These are phyloP conservation scores for Rhinella marina DNA, from an alignment of 2,797 vertebrate genomes.

Conservation along the genomic window DNA sequence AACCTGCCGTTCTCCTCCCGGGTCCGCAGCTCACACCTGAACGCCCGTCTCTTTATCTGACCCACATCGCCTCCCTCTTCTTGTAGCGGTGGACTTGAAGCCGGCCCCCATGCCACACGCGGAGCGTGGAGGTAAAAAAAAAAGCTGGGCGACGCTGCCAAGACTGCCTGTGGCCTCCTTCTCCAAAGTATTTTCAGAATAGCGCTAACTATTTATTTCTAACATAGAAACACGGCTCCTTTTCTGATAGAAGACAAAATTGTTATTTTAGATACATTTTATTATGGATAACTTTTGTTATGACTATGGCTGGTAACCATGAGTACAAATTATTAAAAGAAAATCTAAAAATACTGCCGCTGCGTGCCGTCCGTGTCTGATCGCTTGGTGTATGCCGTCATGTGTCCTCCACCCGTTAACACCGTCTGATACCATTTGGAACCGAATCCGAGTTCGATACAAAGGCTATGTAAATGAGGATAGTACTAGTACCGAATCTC, in stretches of 20 bases:
- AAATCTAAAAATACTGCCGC: constrained; percentile 51
- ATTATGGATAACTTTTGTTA: constrained; percentile 81
- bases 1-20: neutral
- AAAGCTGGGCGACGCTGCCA: constrained; percentile 34
- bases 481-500: no score
- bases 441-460: no score
- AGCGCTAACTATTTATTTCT: constrained; percentile 68
- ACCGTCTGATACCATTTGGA: no score
- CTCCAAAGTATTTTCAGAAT: constrained; percentile 67
- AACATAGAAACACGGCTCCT: constrained; percentile 67
- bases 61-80: constrained; percentile 9
- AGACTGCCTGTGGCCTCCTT: constrained; percentile 70
- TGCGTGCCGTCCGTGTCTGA: no score
- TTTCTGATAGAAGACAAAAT: constrained; percentile 67
- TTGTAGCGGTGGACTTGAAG: constrained; percentile 20
- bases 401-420: no score
- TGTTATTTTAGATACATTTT: constrained; percentile 83
- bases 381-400: no score
- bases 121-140: constrained; percentile 37
- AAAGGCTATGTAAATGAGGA: no score
- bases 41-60: neutral
- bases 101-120: constrained; percentile 47
- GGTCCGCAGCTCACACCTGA: neutral
- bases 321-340: constrained; percentile 75
- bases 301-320: constrained; percentile 82